These are phyloP conservation scores for Microtus montanus DNA, from an alignment of 2,113 vertebrate genomes.

Conservation along the genomic window DNA sequence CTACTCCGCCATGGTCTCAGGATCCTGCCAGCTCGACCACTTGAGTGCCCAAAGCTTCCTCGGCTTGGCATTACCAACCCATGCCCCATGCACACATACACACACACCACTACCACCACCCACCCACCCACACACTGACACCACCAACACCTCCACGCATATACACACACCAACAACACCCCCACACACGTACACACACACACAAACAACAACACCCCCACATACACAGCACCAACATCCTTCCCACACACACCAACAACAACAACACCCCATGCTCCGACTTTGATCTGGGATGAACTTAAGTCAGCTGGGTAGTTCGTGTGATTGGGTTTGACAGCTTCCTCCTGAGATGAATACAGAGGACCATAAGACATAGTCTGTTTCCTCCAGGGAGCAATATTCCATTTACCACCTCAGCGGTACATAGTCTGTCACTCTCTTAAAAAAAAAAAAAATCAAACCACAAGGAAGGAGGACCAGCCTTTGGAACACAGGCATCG, in stretches of 20 bases:
- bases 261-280: too few relatives aligned
- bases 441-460: constrained; percentile 24
- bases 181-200: not conserved
- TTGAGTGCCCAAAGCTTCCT: too few relatives aligned
- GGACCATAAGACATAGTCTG: not conserved
- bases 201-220: too few relatives aligned
- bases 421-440: constrained; percentile 18
- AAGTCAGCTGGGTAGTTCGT: constrained; percentile 13
- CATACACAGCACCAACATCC: too few relatives aligned
- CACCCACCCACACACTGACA: not conserved
- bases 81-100: too few relatives aligned
- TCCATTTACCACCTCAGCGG: constrained; percentile 43
- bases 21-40: too few relatives aligned
- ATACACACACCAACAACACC: not conserved
- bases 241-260: too few relatives aligned
- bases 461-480: constrained; percentile 2
- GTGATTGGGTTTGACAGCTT: not conserved
- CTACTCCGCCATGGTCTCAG: too few relatives aligned
- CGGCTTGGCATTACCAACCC: too few relatives aligned
- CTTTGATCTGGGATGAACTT: not conserved
- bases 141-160: too few relatives aligned
- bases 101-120: too few relatives aligned
- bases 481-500: not conserved
- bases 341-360: constrained; percentile 58
- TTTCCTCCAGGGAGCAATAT: not conserved